phyloP scores from a whole-genome alignment of 92 coral and sea anemone genomes.

The Anthopleura xanthogrammica region DNA sequence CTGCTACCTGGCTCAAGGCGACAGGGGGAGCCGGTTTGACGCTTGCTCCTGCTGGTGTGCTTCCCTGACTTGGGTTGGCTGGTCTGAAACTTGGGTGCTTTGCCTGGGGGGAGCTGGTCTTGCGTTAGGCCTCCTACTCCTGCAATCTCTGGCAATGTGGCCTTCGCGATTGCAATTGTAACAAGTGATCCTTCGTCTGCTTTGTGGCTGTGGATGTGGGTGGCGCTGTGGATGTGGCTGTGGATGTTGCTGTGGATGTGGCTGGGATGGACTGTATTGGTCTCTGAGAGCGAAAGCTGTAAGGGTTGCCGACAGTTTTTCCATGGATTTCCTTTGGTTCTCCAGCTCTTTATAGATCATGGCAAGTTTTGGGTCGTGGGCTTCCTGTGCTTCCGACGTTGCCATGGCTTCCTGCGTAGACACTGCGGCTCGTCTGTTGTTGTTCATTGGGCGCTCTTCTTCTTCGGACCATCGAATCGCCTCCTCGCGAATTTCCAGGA shows the following conservation, averaged over 20 bases:
- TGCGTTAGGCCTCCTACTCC: neutral
- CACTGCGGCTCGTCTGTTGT: no score
- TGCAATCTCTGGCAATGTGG: neutral
- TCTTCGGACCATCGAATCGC: conserved; percentile 45
- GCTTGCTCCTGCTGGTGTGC: neutral
- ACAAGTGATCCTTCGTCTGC: neutral
- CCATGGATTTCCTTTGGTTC: neutral
- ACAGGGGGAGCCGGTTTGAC: conserved; percentile 33
- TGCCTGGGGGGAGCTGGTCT: no score
- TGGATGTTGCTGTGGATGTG: no score
- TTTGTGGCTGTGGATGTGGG: neutral
- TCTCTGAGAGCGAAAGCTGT: neutral
- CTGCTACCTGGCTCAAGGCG: conserved; percentile 20
- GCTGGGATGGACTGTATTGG: neutral
- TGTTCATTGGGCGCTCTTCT: conserved; percentile 27
- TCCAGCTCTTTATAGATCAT: neutral
- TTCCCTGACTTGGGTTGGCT: no score
- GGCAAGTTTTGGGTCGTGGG: no score
- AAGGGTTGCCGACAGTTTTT: neutral
- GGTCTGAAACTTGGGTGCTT: no score
- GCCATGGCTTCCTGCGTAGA: no score
- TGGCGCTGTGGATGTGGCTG: neutral
- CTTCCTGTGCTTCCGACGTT: no score
- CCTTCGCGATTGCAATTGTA: neutral
- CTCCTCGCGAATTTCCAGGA: conserved; percentile 52